Conservation (phyloP, 2,888 invertebrate species). For the Melanchra persicariae region DNA sequence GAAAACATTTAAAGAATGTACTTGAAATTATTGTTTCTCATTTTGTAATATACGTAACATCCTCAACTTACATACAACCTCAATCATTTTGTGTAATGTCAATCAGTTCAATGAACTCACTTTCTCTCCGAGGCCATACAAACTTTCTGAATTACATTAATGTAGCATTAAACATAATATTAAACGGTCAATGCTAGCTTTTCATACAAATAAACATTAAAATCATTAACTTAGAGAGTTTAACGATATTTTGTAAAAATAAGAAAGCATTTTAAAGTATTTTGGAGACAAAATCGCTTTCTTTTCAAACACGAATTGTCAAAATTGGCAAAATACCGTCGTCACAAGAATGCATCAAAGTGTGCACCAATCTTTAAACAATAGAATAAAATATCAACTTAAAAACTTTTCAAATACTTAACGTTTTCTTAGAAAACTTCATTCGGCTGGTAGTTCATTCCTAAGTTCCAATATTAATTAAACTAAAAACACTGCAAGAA, state of each 20-base stretch:
- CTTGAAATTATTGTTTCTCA: constrained; percentile 15
- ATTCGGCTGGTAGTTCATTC: background rate
- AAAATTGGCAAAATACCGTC: background rate
- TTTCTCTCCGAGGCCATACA: constrained; percentile 60
- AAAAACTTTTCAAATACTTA: no score
- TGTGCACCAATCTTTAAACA: background rate
- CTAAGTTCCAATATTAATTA: background rate
- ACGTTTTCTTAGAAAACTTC: background rate
- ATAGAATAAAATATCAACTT: no score
- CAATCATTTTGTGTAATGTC: constrained; percentile 58
- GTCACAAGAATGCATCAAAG: background rate
- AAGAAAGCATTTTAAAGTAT: constrained; percentile 8
- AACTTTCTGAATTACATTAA: constrained; percentile 62
- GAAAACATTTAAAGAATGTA: constrained; percentile 12
- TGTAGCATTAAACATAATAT: constrained; percentile 53
- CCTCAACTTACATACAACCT: constrained; percentile 43
- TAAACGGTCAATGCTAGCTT: constrained; percentile 43
- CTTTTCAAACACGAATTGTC: background rate
- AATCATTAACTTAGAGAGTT: constrained; percentile 11
- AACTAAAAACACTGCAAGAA: background rate
- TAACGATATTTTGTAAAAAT: background rate
- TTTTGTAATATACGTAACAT: constrained; percentile 41
- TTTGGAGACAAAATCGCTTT: constrained; percentile 19
- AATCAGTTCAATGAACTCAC: constrained; percentile 63
- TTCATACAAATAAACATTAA: constrained; percentile 41